Conservation (phyloP, 1,140 invertebrate species). For the Drosophila pallidifrons region DNA sequence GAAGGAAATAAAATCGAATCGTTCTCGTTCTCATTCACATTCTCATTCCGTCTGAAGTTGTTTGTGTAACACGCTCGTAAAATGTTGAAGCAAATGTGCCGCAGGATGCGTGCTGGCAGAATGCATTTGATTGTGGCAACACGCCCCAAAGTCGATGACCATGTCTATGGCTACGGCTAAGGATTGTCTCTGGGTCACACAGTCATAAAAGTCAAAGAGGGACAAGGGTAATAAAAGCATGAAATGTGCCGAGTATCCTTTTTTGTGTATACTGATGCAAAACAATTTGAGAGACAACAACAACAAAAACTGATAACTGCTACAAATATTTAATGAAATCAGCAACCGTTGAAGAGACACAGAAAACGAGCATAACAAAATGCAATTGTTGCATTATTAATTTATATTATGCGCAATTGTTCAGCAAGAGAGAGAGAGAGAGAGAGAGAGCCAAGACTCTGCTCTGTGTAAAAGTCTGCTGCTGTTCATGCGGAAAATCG, state of each 20-base stretch:
- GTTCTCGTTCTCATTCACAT: constrained; percentile 5
- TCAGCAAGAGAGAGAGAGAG: constrained; percentile 10
- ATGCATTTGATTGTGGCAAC: constrained; percentile 55
- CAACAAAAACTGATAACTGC: constrained; percentile 49
- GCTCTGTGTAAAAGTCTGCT: not conserved
- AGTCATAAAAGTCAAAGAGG: constrained; percentile 58
- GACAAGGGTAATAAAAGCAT: constrained; percentile 50
- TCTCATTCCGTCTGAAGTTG: constrained; percentile 18
- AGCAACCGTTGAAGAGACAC: constrained; percentile 20
- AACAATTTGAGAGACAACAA: constrained; percentile 35
- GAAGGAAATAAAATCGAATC: constrained; percentile 27
- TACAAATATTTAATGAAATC: constrained; percentile 84
- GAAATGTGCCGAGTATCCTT: constrained; percentile 27
- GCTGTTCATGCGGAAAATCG: constrained; percentile 72
- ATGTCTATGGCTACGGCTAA: constrained; percentile 11
- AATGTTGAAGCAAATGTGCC: constrained; percentile 53
- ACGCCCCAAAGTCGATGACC: not conserved
- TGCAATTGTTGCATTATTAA: constrained; percentile 84
- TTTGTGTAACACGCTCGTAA: constrained; percentile 58
- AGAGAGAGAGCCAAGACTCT: too few relatives aligned
- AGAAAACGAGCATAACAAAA: constrained; percentile 62
- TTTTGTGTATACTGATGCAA: constrained; percentile 25
- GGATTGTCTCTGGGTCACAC: too few relatives aligned
- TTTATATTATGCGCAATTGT: constrained; percentile 83
- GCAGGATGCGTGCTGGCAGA: constrained; percentile 47